Evolutionary conservation across 2,113 vertebrate species (phyloP), one percentile per base, ranked within the genome.

Genomic region (Pontoporia blainvillei): DNA sequence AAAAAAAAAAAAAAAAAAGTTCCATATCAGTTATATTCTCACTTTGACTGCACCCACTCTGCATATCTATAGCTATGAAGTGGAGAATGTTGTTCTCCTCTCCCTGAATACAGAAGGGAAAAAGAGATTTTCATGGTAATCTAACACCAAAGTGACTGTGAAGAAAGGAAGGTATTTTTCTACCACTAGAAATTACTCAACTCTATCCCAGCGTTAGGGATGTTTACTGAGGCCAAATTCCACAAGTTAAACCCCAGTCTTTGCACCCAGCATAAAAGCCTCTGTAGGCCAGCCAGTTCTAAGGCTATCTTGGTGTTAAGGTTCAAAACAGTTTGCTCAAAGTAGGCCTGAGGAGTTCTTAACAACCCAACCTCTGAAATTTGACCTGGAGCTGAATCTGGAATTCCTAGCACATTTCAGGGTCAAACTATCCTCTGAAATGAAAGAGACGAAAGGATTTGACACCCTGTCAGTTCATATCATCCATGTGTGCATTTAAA

Each of bases 111-210:
- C 27, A 54, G 54, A 52, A 0, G 8, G n/a, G 6, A 1, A 11
- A 36, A 49, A 34, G 15, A 36, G 21, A 61, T 87, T 72, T 81
- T 93, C 25, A 27, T 81, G 27, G 9, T 39, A 66, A 78, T 89
- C 18, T 73, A 79, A 96, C 57, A 79, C 10, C 44, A 90, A 94
- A 94, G 17, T 95, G 59, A 91, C 95, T 94, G 87, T 66, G 20
- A 52, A 15, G 34, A 87, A 93, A 83, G 9, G 36, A 69, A 88
- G 10, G 5, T 81, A 67, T 85, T 93, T 96, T 83, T 73, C 36
- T 8, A 49, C 29, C 4, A 13, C 41, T 7, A 52, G 15, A 87
- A 90, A 76, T 79, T 57, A 73, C 6, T 81, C 87, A 90, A 67
- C 61, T 93, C 36, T 85, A 25, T 44, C 18, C 34, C 75, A 75